phyloP scores from a whole-genome alignment of 2,888 invertebrate genomes.

The Sphecodes monilicornis region DNA sequence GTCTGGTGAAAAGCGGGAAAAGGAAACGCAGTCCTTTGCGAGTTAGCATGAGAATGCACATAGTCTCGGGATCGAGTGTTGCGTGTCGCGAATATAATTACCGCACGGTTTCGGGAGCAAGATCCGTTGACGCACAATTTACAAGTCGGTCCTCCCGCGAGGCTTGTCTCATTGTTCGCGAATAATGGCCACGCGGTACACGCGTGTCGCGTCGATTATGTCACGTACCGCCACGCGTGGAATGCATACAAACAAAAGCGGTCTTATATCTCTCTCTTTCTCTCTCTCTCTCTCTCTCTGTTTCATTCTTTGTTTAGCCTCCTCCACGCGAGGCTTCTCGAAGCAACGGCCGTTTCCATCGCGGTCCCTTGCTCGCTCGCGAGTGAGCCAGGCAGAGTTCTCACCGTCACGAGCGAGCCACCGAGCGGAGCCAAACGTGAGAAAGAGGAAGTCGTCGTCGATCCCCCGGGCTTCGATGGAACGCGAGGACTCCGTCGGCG shows the following conservation, averaged over 20 bases:
- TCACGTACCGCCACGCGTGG: slow-evolving; percentile 73
- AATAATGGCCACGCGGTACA: slow-evolving; percentile 69
- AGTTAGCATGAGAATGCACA: not conserved
- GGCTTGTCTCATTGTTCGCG: slow-evolving; percentile 66
- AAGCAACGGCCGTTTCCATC: slow-evolving; percentile 39
- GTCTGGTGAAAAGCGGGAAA: too few species aligned
- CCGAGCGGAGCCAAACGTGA: slow-evolving; percentile 45
- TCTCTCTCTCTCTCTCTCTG: not conserved
- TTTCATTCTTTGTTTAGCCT: not conserved
- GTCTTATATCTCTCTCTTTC: not conserved
- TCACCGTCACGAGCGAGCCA: slow-evolving; percentile 30
- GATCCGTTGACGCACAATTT: slow-evolving; percentile 55
- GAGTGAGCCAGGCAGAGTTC: slow-evolving; percentile 2
- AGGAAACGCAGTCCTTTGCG: not conserved
- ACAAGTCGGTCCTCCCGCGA: slow-evolving; percentile 55
- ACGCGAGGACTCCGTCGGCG: slow-evolving; percentile 27
- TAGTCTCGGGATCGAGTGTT: not conserved
- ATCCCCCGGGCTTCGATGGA: slow-evolving; percentile 38
- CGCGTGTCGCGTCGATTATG: slow-evolving; percentile 75
- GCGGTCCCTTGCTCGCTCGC: slow-evolving; percentile 12
- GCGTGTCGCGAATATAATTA: slow-evolving; percentile 45
- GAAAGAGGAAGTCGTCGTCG: slow-evolving; percentile 60
- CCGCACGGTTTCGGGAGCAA: slow-evolving; percentile 43
- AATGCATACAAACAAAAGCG: slow-evolving; percentile 74
- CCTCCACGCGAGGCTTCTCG: slow-evolving; percentile 17